Base-by-base conservation (phyloP, 2,888 invertebrate genomes). In the Drosophila ezoana region DNA sequence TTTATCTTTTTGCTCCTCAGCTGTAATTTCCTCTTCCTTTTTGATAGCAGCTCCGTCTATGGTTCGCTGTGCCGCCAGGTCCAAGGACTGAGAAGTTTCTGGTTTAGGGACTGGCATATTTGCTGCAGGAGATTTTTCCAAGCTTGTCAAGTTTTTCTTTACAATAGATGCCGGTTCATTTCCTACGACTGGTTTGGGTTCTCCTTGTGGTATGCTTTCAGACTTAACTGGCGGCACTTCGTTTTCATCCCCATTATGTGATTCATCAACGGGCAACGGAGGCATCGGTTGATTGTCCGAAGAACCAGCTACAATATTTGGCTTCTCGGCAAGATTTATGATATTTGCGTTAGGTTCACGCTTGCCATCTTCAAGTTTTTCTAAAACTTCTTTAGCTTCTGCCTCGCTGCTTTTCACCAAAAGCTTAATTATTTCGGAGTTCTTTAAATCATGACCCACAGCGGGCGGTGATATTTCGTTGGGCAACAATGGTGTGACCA, bases 11-110 rank as follows among this genome's bases (percentile, higher is more conserved):
- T 76, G 77, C 64, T 91, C 90, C 49, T 92, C 92, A 3, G 90
- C 90, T 2, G 90, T 90, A 32, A 91, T 90, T 61, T 91, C 90
- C 41, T 93, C 91, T 44, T 93, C 92, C 77, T 93, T 93, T 72
- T 93, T 93, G 57, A 92, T 92, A 16, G 92, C 93, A 43, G 92
- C 92, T 2, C 92, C 92, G 45, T 91, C 90, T 37, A 92, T 92
- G 37, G 85, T 78, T 66, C 87, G 79, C 52, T 80, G 80, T 16
- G 52, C 67, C 0, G 43, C 43, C 1, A 23, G 23, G 4, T 63
- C 37, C 5, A 48, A n/a, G 6, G 54, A 16, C 1, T 44, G 32
- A 5, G 64, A 14, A 0, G 38, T 6, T 44, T 58, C 45, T 13
- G 14, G 23, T 6, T 59, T 43, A 2, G 11, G 13, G 0, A 52